Evolutionary conservation across 2,797 vertebrate species (phyloP), one percentile per base, ranked within the genome.

Genomic region (Rousettus madagascariensis): DNA sequence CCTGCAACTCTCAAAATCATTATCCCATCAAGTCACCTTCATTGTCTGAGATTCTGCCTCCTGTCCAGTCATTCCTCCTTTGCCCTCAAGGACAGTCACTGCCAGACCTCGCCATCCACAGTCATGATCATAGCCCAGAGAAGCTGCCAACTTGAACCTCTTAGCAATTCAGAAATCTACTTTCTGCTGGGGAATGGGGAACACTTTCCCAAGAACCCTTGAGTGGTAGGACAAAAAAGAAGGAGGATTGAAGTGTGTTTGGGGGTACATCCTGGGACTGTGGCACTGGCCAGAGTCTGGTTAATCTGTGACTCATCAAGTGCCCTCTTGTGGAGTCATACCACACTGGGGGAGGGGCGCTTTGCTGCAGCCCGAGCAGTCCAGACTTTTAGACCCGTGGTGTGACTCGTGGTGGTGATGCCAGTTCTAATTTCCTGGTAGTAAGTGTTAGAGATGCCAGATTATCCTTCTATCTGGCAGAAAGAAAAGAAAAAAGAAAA

Each of bases 321-420:
- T 13, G 19, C 36, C 30, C 8, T 74, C 9, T 24, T 0, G 0
- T 30, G 38, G 49, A 4, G 3, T 46, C 5, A 83, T 6, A 28
- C 8, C 5, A 5, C 36, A 8, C n/a, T 1, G 72, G 38, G 20
- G 9, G 22, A 30, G 3, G 8, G 3, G 61, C 8, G 77, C 6
- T 6, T 9, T 10, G 30, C 49, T 63, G 38, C 61, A 12, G 0
- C 33, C 2, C 10, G 38, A 85, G 12, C 26, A 22, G 41, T 13
- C 33, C 24, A 59, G 57, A 24, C 33, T 33, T 55, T n/a, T 8
- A 30, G 26, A 20, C 28, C 36, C 0, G 1, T n/a, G 30, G 4
- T 19, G 7, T 24, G 13, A n/a, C 65, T 57, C 0, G 0, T 1
- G 28, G 33, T 22, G 19, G 30, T 36, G n/a, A 46, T 19, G 2